These are phyloP conservation scores for Brachycybe producta DNA, from an alignment of 2,888 invertebrate species.

Conservation along the genomic window DNA sequence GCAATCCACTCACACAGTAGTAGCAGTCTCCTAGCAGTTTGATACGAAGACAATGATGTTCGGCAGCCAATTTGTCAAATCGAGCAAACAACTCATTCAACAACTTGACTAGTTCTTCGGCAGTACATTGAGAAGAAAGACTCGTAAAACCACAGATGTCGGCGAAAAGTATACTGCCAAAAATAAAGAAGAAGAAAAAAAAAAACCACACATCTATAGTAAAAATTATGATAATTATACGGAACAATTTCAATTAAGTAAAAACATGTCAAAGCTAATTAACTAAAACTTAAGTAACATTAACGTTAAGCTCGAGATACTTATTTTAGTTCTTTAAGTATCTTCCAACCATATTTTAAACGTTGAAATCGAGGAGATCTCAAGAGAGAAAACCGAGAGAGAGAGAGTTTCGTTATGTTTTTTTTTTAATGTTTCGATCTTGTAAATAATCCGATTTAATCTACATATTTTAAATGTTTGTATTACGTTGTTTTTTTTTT, in stretches of 20 bases:
- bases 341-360: too few species aligned
- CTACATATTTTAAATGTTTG: too few species aligned
- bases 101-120: slow-evolving; percentile 75
- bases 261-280: background rate
- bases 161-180: slow-evolving; percentile 71
- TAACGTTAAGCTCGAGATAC: too few species aligned
- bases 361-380: too few species aligned
- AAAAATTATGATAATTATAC: background rate
- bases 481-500: too few species aligned
- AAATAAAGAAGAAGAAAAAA: slow-evolving; percentile 22
- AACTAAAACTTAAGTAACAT: too few species aligned
- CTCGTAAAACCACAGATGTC: slow-evolving; percentile 88
- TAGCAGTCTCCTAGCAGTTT: slow-evolving; percentile 94
- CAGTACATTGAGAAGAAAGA: slow-evolving; percentile 80
- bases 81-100: slow-evolving; percentile 81
- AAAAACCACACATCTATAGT: background rate
- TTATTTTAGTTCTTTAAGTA: too few species aligned
- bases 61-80: slow-evolving; percentile 76
- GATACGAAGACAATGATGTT: slow-evolving; percentile 90
- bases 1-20: slow-evolving; percentile 85
- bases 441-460: too few species aligned
- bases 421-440: too few species aligned
- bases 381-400: too few species aligned
- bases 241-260: background rate
- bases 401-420: too few species aligned